These are phyloP conservation scores for Zapus hudsonius DNA, from an alignment of 2,113 vertebrate species.

Conservation along the genomic window DNA sequence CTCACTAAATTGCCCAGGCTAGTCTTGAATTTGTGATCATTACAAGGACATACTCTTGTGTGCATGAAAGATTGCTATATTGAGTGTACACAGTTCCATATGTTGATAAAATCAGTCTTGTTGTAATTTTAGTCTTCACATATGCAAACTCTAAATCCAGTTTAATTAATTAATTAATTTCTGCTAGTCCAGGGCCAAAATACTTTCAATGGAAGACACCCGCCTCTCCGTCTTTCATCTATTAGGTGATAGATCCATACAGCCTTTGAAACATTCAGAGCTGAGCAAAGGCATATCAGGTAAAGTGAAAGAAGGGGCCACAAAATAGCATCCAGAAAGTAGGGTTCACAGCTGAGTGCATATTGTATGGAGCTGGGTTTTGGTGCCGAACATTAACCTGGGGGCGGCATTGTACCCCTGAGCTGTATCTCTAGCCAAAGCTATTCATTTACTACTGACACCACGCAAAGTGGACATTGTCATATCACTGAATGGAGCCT, in stretches of 20 bases:
- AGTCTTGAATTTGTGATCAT: background rate
- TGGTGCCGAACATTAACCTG: background rate
- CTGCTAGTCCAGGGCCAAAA: background rate
- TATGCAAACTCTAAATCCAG: background rate
- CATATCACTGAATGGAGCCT: background rate
- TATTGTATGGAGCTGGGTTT: background rate
- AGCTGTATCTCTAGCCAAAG: background rate
- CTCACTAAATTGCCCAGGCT: background rate
- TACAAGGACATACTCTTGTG: background rate
- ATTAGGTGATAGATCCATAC: background rate
- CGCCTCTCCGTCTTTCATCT: background rate
- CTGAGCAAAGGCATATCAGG: background rate
- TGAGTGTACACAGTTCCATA: background rate
- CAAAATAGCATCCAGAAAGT: background rate
- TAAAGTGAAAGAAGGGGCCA: background rate
- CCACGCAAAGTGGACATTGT: fast-evolving
- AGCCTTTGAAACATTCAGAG: background rate
- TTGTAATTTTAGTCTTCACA: background rate
- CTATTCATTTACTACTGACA: background rate
- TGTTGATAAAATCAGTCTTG: background rate
- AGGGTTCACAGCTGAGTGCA: background rate
- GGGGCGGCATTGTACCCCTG: no score
- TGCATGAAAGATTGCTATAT: background rate
- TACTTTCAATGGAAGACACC: background rate
- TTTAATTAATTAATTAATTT: background rate